A percentile compares a stretch with the other conserved stretches of the same genome.
Evolutionary conservation across 2,113 vertebrate species (phyloP).

Genomic region (Aramus guarauna): DNA sequence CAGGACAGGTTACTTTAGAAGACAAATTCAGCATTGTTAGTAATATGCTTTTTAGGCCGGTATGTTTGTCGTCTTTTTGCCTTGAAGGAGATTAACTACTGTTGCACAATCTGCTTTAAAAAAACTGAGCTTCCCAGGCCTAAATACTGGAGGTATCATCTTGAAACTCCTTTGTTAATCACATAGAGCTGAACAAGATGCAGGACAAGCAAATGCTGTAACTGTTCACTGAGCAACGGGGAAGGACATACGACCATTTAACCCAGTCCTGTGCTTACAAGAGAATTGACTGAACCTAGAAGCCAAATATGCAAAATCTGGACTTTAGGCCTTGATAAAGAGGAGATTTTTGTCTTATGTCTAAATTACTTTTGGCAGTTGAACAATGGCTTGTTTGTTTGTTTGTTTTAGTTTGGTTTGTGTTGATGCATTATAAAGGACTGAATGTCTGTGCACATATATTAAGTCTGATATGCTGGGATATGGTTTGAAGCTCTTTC

Average conservation of each 20-base stretch:
- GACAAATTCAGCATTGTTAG: background rate
- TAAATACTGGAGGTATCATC: background rate
- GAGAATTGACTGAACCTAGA: background rate
- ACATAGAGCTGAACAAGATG: background rate
- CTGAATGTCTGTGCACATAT: background rate
- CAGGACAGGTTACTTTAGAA: background rate
- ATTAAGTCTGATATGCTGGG: constrained; percentile 46
- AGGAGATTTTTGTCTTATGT: background rate
- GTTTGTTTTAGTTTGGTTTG: background rate
- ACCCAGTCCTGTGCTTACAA: background rate
- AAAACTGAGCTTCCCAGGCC: background rate
- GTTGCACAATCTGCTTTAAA: background rate
- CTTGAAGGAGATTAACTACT: background rate
- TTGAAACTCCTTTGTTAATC: background rate
- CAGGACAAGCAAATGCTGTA: background rate
- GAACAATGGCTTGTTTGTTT: background rate
- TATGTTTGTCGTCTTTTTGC: background rate
- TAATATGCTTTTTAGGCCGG: background rate
- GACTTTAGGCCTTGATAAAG: background rate
- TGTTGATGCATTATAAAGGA: background rate
- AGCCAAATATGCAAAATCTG: background rate
- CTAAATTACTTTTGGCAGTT: background rate
- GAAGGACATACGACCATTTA: background rate
- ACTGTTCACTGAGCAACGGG: background rate
- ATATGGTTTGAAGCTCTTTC: constrained; percentile 33